Evolutionary conservation across 2,113 vertebrate genomes (phyloP), one percentile per base, ranked within the genome.

Genomic region (Puffinus mauretanicus): DNA sequence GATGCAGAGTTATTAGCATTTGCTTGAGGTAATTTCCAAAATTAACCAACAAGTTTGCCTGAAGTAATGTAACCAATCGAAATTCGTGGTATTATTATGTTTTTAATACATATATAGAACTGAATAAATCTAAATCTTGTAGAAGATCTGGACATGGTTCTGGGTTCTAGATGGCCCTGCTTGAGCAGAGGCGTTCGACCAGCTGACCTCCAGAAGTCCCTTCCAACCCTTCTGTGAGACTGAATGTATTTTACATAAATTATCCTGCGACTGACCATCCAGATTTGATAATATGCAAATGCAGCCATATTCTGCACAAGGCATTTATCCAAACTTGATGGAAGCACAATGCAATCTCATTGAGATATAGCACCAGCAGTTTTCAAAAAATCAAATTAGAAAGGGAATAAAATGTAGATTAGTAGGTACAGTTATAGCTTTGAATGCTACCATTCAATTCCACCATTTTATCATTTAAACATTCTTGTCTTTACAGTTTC

Each of bases 81-180:
- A 77, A 66, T 15, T 0, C 2, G 1, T 34, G 13, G 3, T n/a
- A 29, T 22, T 67, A 18, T 22, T 71, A 20, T 30, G 3, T 11
- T 38, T 90, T 57, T 81, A 66, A 44, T 32, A 18, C 2, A 9
- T 4, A 10, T 2, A 46, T n/a, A 47, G 69, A 83, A 29, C 5
- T 9, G 19, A 86, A 77, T 6, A 40, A n/a, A 49, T 20, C 5
- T 49, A 52, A 61, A 58, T 36, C 16, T 54, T 46, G 21, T 15
- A 54, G 22, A 86, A 61, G 18, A 62, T 44, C 16, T 49, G 34
- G 38, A 16, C 9, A 3, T 3, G 9, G 12, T 49, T 49, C 24
- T 49, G 5, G 2, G 8, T 20, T 85, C 8, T 44, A 25, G 32
- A 13, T 8, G 3, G 16, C 10, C 11, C 19, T 85, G 8, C 15